Conservation (phyloP, 2,797 vertebrate genomes). For the Erithacus rubecula region DNA sequence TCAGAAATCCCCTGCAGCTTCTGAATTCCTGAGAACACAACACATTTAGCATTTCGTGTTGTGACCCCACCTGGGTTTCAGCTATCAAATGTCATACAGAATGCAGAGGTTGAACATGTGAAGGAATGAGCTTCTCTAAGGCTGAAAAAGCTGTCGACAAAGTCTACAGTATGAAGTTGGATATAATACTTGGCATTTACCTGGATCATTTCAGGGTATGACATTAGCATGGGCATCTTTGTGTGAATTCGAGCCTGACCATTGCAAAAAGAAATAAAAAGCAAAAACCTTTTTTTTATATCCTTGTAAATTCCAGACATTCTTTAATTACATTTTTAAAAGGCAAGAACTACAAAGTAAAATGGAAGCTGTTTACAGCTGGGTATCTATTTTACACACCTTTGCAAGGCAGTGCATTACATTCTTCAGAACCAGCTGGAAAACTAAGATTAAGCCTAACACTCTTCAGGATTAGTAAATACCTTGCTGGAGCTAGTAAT, state of each 20-base stretch:
- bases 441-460: conserved; percentile 32
- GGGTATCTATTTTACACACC: conserved; percentile 22
- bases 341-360: not conserved
- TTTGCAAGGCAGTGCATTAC: conserved; percentile 16
- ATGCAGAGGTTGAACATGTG: not conserved
- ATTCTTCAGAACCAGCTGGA: conserved; percentile 35
- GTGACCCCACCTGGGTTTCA: not conserved
- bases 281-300: not conserved
- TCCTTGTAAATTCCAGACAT: not conserved
- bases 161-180: conserved; percentile 8
- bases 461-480: conserved; percentile 24
- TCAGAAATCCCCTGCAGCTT: not conserved
- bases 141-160: conserved; percentile 11
- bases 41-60: not conserved
- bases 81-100: conserved; percentile 25
- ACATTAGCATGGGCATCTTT: conserved; percentile 27
- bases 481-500: conserved; percentile 19
- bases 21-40: conserved; percentile 29
- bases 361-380: not conserved
- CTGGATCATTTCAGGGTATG: conserved; percentile 26
- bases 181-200: conserved; percentile 39
- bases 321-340: conserved; percentile 23
- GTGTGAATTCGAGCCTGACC: not conserved
- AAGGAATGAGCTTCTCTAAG: conserved; percentile 15
- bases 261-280: not conserved